Evolutionary conservation across 2,888 invertebrate genomes (phyloP).

Genomic region (Sceliomorpha sp.): DNA sequence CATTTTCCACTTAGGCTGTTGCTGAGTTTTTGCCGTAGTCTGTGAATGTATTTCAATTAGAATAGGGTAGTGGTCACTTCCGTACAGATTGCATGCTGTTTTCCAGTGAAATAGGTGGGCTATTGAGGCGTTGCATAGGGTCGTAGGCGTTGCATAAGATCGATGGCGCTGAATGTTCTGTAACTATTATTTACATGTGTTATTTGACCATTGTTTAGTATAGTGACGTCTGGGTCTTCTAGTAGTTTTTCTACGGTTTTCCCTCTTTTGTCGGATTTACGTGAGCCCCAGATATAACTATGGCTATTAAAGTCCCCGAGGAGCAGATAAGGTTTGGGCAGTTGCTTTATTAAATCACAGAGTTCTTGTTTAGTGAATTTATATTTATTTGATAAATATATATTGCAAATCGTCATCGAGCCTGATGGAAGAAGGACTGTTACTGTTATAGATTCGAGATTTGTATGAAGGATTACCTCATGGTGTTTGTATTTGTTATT

Average conservation of each 20-base stretch:
- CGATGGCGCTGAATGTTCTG: slow-evolving; percentile 40
- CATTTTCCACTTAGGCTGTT: slow-evolving; percentile 36
- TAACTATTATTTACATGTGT: slow-evolving; percentile 44
- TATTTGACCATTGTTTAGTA: slow-evolving; percentile 19
- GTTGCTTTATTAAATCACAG: slow-evolving; percentile 36
- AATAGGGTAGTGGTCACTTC: slow-evolving; percentile 52
- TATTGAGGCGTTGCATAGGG: slow-evolving; percentile 26
- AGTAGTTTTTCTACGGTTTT: slow-evolving; percentile 48
- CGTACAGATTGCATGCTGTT: slow-evolving; percentile 7
- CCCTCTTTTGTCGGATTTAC: slow-evolving; percentile 41
- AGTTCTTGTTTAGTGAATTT: slow-evolving; percentile 8
- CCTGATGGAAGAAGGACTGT: slow-evolving; percentile 8
- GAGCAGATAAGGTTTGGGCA: slow-evolving; percentile 54
- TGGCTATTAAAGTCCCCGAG: slow-evolving; percentile 55
- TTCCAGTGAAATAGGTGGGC: slow-evolving; percentile 27
- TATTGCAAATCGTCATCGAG: slow-evolving; percentile 32
- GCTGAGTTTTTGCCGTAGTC: neutral
- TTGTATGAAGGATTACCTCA: slow-evolving; percentile 20
- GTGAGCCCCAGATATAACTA: slow-evolving; percentile 39
- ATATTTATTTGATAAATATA: slow-evolving; percentile 45
- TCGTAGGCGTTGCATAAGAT: no score
- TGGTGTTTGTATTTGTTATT: slow-evolving; percentile 13
- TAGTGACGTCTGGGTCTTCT: slow-evolving; percentile 21
- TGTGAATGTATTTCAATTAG: slow-evolving; percentile 15
- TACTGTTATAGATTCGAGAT: slow-evolving; percentile 40